Percentiles rank a stretch among this genome's conserved stretches.
Conservation (phyloP, 1,140 invertebrate genomes). For the Oedothorax gibbosus region DNA sequence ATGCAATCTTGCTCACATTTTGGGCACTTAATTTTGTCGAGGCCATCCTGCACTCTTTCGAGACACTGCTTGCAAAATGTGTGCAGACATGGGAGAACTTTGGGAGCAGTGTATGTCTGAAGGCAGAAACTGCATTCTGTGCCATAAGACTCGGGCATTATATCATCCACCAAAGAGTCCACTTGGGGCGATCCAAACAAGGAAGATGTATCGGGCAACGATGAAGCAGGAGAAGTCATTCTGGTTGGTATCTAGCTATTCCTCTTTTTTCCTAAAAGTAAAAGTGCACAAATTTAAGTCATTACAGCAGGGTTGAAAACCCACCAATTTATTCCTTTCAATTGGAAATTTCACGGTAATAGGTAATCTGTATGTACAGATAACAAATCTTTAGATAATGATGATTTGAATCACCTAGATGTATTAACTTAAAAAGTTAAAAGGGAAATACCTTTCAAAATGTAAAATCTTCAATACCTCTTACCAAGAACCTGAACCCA, state of each 20-base stretch:
- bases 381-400: no score
- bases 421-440: no score
- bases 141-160: slow-evolving; percentile 48
- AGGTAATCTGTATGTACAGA: no score
- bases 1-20: slow-evolving; percentile 80
- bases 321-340: no score
- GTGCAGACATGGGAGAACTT: slow-evolving; percentile 84
- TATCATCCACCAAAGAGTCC: slow-evolving; percentile 37
- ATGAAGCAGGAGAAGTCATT: slow-evolving; percentile 61
- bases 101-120: slow-evolving; percentile 79
- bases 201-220: slow-evolving; percentile 50
- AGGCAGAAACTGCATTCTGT: slow-evolving; percentile 85
- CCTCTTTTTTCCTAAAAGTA: no score
- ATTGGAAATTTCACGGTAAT: no score
- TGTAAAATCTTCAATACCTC: no score
- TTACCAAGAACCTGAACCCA: no score
- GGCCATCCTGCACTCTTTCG: slow-evolving; percentile 73
- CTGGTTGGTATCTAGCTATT: not conserved
- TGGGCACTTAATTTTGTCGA: slow-evolving; percentile 85
- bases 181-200: slow-evolving; percentile 52
- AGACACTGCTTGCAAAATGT: slow-evolving; percentile 84
- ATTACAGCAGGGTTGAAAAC: no score
- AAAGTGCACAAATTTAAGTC: no score
- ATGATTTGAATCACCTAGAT: no score
- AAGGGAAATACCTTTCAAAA: no score